Evolutionary conservation across 2,113 vertebrate genomes (phyloP).

Genomic region (Aldabrachelys gigantea): DNA sequence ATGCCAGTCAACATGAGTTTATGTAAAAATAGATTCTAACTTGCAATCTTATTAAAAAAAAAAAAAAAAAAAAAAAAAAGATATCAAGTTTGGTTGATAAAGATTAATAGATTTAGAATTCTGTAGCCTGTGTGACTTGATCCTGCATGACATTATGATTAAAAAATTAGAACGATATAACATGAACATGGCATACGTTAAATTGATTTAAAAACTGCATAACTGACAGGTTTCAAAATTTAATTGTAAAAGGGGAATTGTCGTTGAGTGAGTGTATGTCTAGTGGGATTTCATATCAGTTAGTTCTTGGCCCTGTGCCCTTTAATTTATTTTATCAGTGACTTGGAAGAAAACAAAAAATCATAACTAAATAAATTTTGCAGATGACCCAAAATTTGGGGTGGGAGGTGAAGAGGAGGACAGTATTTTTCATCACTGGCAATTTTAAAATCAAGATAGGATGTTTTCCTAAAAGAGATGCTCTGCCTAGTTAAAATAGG

Average conservation of each 20-base stretch:
- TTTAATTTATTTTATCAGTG: too few relatives aligned
- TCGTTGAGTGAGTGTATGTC: background rate
- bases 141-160: background rate
- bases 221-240: background rate
- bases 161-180: background rate
- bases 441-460: too few relatives aligned
- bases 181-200: background rate
- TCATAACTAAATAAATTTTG: background rate
- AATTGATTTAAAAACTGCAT: background rate
- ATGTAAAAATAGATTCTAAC: background rate
- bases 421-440: too few relatives aligned
- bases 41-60: background rate
- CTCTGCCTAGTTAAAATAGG: too few relatives aligned
- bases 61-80: background rate
- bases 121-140: background rate
- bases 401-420: background rate
- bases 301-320: background rate
- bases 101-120: background rate
- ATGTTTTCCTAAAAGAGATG: too few relatives aligned
- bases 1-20: too few relatives aligned
- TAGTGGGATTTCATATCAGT: background rate
- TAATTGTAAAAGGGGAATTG: background rate
- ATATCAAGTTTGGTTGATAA: background rate
- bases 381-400: background rate
- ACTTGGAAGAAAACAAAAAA: background rate